Evolutionary conservation across 2,113 vertebrate genomes (phyloP), one percentile per base, ranked within the genome.

Genomic region (Guaruba guarouba): DNA sequence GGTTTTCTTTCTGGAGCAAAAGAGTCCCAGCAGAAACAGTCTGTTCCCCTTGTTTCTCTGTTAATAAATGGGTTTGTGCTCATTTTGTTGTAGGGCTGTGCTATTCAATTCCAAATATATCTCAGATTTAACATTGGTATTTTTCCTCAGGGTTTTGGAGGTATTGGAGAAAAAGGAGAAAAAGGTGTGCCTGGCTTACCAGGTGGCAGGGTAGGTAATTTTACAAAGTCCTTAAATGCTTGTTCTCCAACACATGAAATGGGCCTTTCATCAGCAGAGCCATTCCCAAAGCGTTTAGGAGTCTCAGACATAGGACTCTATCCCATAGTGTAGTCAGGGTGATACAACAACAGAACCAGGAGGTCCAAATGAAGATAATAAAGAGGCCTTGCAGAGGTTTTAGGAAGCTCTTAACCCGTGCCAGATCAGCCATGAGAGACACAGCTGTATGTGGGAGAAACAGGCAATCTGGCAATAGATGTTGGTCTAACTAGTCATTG

Each of bases 181-280:
- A 99, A 98, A 83, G 99, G 99, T 55, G 98, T 99, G 17, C 98
- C 97, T 28, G 99, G 99, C 70, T 98, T 99, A 83, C 99, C 99
- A 1, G 99, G 99, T 46, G 94, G 74, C 62, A 98, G 99, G 98
- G 99, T 99, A 98, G 93, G 98, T 97, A 83, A 48, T 20, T 83
- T 75, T 49, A 73, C 17, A 11, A 80, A 48, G 49, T 48, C 68
- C 46, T 79, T 55, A 68, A 55, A 37, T 75, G 6, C 31, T 51
- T 90, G 13, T 88, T 95, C 23, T 74, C 77, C 59, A 75, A 41
- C 68, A 29, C 11, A 4, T 71, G 13, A 52, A 48, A 29, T 19
- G 59, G 12, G 12, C 13, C 23, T 83, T 70, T 63, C 63, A 83
- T 66, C 46, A 70, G 13, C 17, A 68, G 54, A 61, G 23, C 5